A percentile compares a stretch with the other conserved stretches of the same genome.
Evolutionary conservation across 2,797 vertebrate species (phyloP).

Genomic region (Alfaro cultratus): DNA sequence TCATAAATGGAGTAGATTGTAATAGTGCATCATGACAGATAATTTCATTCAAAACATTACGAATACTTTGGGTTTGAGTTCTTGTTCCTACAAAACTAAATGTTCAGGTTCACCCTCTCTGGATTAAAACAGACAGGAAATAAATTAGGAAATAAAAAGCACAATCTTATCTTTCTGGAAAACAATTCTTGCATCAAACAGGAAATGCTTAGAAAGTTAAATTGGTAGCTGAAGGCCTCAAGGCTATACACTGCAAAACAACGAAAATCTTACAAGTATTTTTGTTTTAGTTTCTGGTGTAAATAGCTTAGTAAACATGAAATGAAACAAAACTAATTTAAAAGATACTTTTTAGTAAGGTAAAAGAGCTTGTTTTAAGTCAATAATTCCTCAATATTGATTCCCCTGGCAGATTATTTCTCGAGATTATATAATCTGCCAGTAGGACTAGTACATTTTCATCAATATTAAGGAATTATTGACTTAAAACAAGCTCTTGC

Average conservation of each 20-base stretch:
- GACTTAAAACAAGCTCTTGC: too few relatives aligned
- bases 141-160: background rate
- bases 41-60: background rate
- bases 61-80: background rate
- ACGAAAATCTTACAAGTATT: too few relatives aligned
- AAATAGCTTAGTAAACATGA: too few relatives aligned
- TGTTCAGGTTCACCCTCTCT: background rate
- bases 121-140: background rate
- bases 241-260: background rate
- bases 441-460: too few relatives aligned
- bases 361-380: too few relatives aligned
- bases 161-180: background rate
- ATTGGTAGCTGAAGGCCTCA: background rate
- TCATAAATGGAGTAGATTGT: background rate
- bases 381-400: too few relatives aligned
- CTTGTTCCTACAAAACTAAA: background rate
- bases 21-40: background rate
- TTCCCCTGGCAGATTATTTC: too few relatives aligned
- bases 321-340: too few relatives aligned
- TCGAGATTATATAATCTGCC: too few relatives aligned
- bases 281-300: too few relatives aligned
- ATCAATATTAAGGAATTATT: too few relatives aligned
- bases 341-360: too few relatives aligned
- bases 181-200: background rate
- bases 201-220: background rate